Evolutionary conservation across 2,113 vertebrate species (phyloP).

Genomic region (Daboia siamensis): DNA sequence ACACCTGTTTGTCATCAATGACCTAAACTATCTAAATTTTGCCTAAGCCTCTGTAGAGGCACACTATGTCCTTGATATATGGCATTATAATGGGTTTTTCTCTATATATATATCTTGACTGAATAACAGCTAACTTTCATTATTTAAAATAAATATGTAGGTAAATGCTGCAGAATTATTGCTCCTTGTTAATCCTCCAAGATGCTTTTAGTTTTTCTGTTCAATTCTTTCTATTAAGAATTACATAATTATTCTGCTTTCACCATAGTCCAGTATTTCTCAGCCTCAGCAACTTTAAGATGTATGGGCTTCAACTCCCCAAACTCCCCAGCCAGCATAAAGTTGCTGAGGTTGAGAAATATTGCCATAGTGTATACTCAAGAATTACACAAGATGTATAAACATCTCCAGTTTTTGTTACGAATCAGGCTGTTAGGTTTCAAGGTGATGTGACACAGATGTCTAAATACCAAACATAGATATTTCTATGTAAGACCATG

Average conservation of each 20-base stretch:
- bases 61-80: background rate
- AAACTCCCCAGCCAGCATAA: background rate
- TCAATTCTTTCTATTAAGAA: conserved; percentile 24
- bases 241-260: background rate
- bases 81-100: background rate
- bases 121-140: background rate
- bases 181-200: background rate
- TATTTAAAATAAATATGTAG: background rate
- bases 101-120: background rate
- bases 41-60: background rate
- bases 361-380: background rate
- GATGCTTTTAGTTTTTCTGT: conserved; percentile 6
- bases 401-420: conserved; percentile 14
- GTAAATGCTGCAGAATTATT: background rate
- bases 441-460: background rate
- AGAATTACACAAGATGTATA: conserved; percentile 15
- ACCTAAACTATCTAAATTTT: background rate
- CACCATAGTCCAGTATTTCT: conserved; percentile 1
- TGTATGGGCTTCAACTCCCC: background rate
- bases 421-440: conserved; percentile 24
- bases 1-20: background rate
- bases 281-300: background rate
- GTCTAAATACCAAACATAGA: background rate
- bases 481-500: background rate
- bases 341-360: background rate